Conservation (phyloP, 2,888 invertebrate species). For the Dynastes tityus region DNA sequence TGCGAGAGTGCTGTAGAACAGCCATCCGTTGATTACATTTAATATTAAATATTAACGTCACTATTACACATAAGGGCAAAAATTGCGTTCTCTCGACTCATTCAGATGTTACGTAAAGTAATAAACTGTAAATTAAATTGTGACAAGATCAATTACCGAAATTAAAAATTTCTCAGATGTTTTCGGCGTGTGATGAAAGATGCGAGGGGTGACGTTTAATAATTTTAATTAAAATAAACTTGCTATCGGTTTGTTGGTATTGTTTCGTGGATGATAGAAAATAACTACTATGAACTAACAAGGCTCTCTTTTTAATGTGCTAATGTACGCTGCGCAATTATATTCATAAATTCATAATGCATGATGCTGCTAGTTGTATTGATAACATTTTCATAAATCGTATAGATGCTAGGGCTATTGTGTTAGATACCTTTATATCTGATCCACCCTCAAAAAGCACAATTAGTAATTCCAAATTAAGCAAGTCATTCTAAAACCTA, state of each 20-base stretch:
- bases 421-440: too few species aligned
- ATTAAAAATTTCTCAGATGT: conserved; percentile 47
- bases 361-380: too few species aligned
- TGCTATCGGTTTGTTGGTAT: background rate
- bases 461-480: too few species aligned
- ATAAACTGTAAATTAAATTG: conserved; percentile 47
- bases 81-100: conserved; percentile 39
- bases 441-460: too few species aligned
- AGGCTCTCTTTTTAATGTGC: too few species aligned
- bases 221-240: conserved; percentile 35
- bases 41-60: conserved; percentile 52
- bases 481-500: too few species aligned
- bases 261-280: background rate
- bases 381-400: too few species aligned
- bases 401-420: too few species aligned
- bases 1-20: conserved; percentile 56
- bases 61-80: conserved; percentile 46
- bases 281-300: too few species aligned
- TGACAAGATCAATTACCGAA: conserved; percentile 46
- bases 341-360: too few species aligned
- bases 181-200: conserved; percentile 23
- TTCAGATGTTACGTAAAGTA: conserved; percentile 47
- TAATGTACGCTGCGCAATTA: too few species aligned
- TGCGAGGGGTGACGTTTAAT: conserved; percentile 22
- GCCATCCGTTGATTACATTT: conserved; percentile 52